Evolutionary conservation across 2,797 vertebrate genomes (phyloP).

Genomic region (Sebastes reedi): DNA sequence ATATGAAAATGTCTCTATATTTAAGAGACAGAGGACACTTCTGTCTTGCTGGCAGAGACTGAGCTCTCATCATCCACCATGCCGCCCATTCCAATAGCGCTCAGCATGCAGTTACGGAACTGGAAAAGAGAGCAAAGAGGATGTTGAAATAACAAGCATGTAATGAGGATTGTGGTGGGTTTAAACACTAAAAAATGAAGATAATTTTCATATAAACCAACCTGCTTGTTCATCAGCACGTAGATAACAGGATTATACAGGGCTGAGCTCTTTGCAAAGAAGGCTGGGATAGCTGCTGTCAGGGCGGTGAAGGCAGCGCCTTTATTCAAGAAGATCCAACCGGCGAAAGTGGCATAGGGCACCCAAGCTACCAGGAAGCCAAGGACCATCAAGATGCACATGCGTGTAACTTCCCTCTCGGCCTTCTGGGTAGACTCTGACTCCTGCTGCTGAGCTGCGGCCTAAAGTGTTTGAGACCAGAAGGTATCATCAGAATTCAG

Average conservation of each 20-base stretch:
- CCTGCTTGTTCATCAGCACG: conserved; percentile 87
- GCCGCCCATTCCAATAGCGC: conserved; percentile 84
- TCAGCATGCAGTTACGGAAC: conserved; percentile 88
- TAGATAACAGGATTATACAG: conserved; percentile 83
- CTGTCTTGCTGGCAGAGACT: conserved; percentile 84
- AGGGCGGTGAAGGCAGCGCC: not conserved
- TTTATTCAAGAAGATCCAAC: not conserved
- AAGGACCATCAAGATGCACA: conserved; percentile 86
- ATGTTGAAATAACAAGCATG: not conserved
- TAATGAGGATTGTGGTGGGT: no score
- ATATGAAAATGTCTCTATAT: conserved; percentile 4
- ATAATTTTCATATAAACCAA: conserved; percentile 40
- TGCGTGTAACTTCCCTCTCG: conserved; percentile 86
- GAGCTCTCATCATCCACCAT: conserved; percentile 85
- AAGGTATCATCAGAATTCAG: not conserved
- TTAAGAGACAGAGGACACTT: conserved; percentile 80
- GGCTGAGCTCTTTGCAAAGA: conserved; percentile 80
- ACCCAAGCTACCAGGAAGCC: conserved; percentile 85
- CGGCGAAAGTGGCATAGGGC: conserved; percentile 75
- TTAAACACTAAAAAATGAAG: no score
- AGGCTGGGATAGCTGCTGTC: not conserved
- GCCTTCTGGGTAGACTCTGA: conserved; percentile 87
- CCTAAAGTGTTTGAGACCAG: conserved; percentile 60
- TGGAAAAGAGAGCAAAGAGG: conserved; percentile 42
- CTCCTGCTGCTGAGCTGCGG: conserved; percentile 86